These are phyloP conservation scores for Hartigia nigra DNA, from an alignment of 2,888 invertebrate species.

Conservation along the genomic window DNA sequence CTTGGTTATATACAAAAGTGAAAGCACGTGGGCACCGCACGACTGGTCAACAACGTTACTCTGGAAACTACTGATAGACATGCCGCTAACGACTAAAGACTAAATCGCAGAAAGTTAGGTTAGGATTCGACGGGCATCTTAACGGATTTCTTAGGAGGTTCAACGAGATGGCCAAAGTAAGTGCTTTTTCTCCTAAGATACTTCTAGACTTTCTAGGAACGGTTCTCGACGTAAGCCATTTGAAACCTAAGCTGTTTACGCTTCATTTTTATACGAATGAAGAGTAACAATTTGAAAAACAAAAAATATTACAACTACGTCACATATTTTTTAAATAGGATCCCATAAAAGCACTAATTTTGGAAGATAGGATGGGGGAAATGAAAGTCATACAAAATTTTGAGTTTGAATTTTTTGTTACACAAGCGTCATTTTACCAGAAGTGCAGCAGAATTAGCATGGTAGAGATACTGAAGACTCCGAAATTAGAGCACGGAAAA, in stretches of 20 bases:
- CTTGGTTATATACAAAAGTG: not conserved
- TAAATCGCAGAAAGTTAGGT: not conserved
- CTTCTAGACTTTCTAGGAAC: not conserved
- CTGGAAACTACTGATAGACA: not conserved
- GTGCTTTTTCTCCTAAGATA: not conserved
- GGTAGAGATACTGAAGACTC: too few relatives aligned
- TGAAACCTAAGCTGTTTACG: not conserved
- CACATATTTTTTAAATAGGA: too few relatives aligned
- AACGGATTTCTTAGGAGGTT: not conserved
- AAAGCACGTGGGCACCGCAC: not conserved
- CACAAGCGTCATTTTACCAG: too few relatives aligned
- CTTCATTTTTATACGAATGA: not conserved
- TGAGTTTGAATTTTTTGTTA: too few relatives aligned
- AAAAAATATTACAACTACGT: not conserved
- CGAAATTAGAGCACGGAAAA: too few relatives aligned
- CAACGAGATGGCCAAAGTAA: not conserved
- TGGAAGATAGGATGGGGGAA: too few relatives aligned
- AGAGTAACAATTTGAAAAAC: not conserved
- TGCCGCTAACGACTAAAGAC: not conserved
- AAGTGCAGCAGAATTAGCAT: too few relatives aligned
- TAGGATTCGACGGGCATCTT: not conserved
- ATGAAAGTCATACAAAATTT: too few relatives aligned
- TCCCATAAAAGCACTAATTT: too few relatives aligned
- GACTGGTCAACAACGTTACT: not conserved
- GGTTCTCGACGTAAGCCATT: not conserved